Evolutionary conservation across 2,797 vertebrate species (phyloP), one percentile per base, ranked within the genome.

Genomic region (Sebastes aleutianus): DNA sequence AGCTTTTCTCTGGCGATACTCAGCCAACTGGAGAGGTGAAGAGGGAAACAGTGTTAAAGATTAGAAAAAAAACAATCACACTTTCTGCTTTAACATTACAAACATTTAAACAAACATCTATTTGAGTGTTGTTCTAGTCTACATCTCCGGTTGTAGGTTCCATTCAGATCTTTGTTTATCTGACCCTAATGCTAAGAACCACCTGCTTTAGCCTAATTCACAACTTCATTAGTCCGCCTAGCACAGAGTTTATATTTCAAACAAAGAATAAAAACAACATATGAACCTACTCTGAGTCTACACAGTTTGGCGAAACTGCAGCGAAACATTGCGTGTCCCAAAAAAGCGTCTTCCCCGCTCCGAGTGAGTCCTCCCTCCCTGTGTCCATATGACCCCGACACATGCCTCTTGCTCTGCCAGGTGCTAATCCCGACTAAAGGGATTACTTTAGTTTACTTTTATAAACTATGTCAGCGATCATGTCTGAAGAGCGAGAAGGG

Each of bases 1-100:
- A 5, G 97, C 98, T 91, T 98, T 99, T 85, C 95, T 96, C 92
- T 98, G 97, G 61, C 97, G 96, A 94, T 98, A 99, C 11, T 98
- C 96, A 78, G 98, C 98, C 94, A 99, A 93, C 98, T 99, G 91
- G 8, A 57, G 63, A 32, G 11, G 26, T 24, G 12, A 74, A 76
- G 14, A 77, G 3, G 32, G 20, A 70, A 56, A 74, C 14, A 18
- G 29, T 4, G 47, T 82, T 72, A 62, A 67, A 77, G 29, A 80
- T 18, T 54, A 8, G 6, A 14, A 34, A 34, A 34, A 34, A 4
- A 34, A 29, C 47, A 54, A 58, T 18, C 0, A 29, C 14, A 13
- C 3, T 18, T 34, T 65, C 10, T 47, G 27, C 34, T 43, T 56
- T 32, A 47, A 7, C n/a, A 59, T 39, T 10, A 66, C 50, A 62